These are phyloP conservation scores for Epsilonema sp. DNA, from an alignment of 2,888 invertebrate species.

Conservation along the genomic window DNA sequence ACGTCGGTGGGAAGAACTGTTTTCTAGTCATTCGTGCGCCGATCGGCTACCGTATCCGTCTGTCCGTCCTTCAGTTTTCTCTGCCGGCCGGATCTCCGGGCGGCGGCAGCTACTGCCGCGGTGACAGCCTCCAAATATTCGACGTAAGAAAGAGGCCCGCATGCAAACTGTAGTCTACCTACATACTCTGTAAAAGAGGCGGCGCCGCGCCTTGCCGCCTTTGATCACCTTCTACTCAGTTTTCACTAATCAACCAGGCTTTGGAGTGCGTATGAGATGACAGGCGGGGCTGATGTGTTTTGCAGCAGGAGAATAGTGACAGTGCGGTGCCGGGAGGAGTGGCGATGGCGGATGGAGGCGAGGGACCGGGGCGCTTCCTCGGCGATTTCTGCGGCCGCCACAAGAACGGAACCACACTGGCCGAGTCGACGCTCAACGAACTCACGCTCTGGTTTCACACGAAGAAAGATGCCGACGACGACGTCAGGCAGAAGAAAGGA, in stretches of 20 bases:
- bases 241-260: too few relatives aligned
- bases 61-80: slow-evolving; percentile 8
- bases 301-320: too few relatives aligned
- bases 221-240: too few relatives aligned
- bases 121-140: slow-evolving; percentile 10
- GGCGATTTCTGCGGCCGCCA: slow-evolving; percentile 9
- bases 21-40: slow-evolving; percentile 7
- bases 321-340: too few relatives aligned
- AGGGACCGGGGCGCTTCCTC: slow-evolving; percentile 9
- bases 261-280: too few relatives aligned
- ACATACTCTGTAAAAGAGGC: too few relatives aligned
- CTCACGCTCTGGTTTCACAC: slow-evolving; percentile 11
- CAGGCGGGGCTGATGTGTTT: too few relatives aligned
- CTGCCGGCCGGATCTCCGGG: too few relatives aligned
- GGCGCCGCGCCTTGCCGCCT: too few relatives aligned
- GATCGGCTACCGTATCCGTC: slow-evolving; percentile 7
- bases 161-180: too few relatives aligned
- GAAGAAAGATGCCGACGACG: slow-evolving; percentile 1
- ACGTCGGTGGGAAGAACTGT: slow-evolving; percentile 8
- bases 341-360: slow-evolving; percentile 2
- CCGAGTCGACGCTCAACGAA: slow-evolving; percentile 8
- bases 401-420: slow-evolving; percentile 6
- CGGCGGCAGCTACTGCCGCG: too few relatives aligned
- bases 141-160: slow-evolving; percentile 8
- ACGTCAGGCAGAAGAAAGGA: slow-evolving; percentile 5